Evolutionary conservation across 2,888 invertebrate species (phyloP), one percentile per base, ranked within the genome.

Genomic region (Camptogramma bilineatum): DNA sequence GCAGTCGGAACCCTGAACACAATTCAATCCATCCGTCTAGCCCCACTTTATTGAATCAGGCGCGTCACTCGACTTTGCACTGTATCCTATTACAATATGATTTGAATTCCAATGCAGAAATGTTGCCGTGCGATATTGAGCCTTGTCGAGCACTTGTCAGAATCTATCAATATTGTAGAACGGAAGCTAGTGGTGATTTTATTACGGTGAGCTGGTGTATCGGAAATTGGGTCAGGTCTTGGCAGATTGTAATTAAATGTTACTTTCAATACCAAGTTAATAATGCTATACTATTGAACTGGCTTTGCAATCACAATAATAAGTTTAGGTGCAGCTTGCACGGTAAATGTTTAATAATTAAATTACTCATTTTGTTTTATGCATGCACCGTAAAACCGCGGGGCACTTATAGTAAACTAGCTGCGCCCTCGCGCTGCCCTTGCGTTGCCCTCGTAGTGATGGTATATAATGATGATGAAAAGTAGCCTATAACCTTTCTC

Each of bases 1-100:
- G 62, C 60, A 44, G 56, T 52, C 44, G 74, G 73, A 73, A 75
- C 76, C 76, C 73, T 66, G 71, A 74, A 75, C 76, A 78, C 80
- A 77, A 80, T 79, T 79, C 77, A 76, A 81, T 77, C 78, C 74
- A 74, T 74, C 77, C 74, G 75, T 72, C 70, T 72, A 57, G 74
- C 71, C 75, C 62, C 73, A 70, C 75, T 39, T 74, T 80, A 84
- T 83, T 81, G 78, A 82, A 82, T 82, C 78, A 74, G 59, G 60
- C 44, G 58, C 61, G 52, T 56, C 76, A 70, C 66, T 68, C 73
- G 59, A 77, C 77, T 78, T 73, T 77, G 74, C 72, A 75, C 76
- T 72, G 68, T 74, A 68, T 44, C 2, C 65, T 57, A 71, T 74
- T 68, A 52, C 64, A 69, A 75, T 76, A 80, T 74, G 78, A 80